phyloP scores from a whole-genome alignment of 2,797 vertebrate species.

The Momotus momota region DNA sequence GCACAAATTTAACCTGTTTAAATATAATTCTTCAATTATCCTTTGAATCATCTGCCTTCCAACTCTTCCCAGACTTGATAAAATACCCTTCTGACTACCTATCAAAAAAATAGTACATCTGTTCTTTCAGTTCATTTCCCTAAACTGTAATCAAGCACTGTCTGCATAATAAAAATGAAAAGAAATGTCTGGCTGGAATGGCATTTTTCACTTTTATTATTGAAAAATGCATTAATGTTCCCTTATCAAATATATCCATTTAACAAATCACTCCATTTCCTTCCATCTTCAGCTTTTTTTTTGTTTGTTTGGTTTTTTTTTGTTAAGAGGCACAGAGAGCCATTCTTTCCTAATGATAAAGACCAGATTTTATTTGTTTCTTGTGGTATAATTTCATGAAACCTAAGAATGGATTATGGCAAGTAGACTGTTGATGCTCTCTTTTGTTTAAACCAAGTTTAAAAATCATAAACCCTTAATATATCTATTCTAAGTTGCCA shows the following conservation, averaged over 20 bases:
- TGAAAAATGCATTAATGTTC: constrained; percentile 41
- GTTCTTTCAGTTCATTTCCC: constrained; percentile 59
- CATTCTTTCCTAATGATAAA: background rate
- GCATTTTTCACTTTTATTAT: constrained; percentile 47
- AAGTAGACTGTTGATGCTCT: background rate
- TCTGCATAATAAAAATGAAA: constrained; percentile 40
- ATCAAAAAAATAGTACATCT: constrained; percentile 39
- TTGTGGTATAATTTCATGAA: background rate
- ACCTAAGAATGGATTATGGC: background rate
- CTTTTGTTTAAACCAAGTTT: constrained; percentile 3
- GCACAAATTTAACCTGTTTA: constrained; percentile 56
- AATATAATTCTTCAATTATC: constrained; percentile 52
- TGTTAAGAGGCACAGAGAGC: background rate
- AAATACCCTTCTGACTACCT: constrained; percentile 41
- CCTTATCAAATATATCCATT: constrained; percentile 40
- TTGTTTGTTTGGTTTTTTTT: background rate
- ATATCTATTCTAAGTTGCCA: background rate
- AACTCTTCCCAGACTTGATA: background rate
- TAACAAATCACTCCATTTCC: background rate
- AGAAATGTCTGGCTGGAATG: constrained; percentile 18
- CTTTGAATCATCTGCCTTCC: constrained; percentile 52
- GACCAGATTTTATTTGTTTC: background rate
- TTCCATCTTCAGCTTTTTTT: background rate
- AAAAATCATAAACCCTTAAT: background rate
- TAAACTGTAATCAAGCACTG: constrained; percentile 43